Evolutionary conservation across 2,888 invertebrate species (phyloP).

Genomic region (Poecilus cupreus): DNA sequence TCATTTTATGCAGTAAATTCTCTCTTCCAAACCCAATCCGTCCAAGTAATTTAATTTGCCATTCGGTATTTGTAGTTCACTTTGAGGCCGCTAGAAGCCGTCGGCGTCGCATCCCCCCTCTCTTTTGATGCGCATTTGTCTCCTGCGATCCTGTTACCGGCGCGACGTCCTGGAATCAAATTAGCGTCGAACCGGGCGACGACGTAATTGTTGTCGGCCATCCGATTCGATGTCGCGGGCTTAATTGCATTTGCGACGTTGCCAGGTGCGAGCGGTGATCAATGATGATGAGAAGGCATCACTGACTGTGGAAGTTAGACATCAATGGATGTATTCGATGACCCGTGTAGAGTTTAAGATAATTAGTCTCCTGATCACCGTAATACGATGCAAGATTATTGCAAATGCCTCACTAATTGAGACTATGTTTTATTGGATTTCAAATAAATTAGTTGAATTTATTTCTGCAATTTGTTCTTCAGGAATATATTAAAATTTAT

Average conservation of each 20-base stretch:
- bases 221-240: constrained; percentile 38
- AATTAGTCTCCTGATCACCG: background rate
- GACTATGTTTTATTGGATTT: background rate
- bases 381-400: no score
- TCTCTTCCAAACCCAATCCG: constrained; percentile 36
- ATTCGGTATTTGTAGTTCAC: constrained; percentile 55
- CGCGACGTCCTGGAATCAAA: constrained; percentile 41
- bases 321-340: background rate
- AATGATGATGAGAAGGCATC: background rate
- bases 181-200: constrained; percentile 41
- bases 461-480: no score
- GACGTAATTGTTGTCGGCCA: constrained; percentile 52
- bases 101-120: background rate
- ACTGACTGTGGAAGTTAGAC: background rate
- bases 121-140: constrained; percentile 15
- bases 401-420: background rate
- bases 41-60: constrained; percentile 53
- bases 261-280: constrained; percentile 6
- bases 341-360: background rate
- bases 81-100: constrained; percentile 16
- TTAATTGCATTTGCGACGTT: constrained; percentile 46
- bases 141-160: constrained; percentile 39
- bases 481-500: no score
- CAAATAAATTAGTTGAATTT: no score
- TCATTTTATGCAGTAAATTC: background rate